Base-by-base conservation (phyloP, 2,113 vertebrate genomes). In the Chamaetylas fuelleborni region DNA sequence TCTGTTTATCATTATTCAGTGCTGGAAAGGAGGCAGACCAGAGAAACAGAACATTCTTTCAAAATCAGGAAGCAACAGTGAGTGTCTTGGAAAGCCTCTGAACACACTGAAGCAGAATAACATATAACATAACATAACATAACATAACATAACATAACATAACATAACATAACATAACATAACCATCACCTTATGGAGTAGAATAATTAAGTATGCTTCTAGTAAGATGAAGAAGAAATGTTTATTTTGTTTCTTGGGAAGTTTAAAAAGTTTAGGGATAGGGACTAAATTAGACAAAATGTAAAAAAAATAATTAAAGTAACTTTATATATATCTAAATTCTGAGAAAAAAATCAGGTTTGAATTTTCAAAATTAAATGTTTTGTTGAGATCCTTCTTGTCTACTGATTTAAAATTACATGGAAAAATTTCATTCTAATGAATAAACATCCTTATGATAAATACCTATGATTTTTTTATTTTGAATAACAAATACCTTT, bases 1-100 rank as follows among this genome's bases (percentile, higher is more conserved):
- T 95, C 87, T 94, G 87, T 92, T 93, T 95, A 94, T 85, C 74
- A 90, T 95, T 95, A 95, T 92, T 95, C 93, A 92, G 94, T 92
- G 91, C 74, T 91, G 91, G 78, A 90, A 91, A 87, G 48, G 33
- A 84, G 54, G 24, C 81, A 94, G 58, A 79, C 19, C 34, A 95
- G 48, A 62, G 61, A 89, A 95, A 72, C 28, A 61, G 60, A 91
- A 84, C 22, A 24, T 78, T 71, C 48, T 91, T 82, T 76, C 43
- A 87, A 74, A 89, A 87, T 47, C 29, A 54, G 53, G 36, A 86
- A 76, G 73, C 47, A 64, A 45, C 36, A 76, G 25, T 36, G 24
- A 76, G 14, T 48, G 18, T 45, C 61, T 82, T 87, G 43, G 45
- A 85, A 93, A 77, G 14, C 2, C 3, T 61, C 36, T 50, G 45